These are phyloP conservation scores for Sciurus vulgaris DNA, from an alignment of 2,797 vertebrate genomes.

Conservation along the genomic window DNA sequence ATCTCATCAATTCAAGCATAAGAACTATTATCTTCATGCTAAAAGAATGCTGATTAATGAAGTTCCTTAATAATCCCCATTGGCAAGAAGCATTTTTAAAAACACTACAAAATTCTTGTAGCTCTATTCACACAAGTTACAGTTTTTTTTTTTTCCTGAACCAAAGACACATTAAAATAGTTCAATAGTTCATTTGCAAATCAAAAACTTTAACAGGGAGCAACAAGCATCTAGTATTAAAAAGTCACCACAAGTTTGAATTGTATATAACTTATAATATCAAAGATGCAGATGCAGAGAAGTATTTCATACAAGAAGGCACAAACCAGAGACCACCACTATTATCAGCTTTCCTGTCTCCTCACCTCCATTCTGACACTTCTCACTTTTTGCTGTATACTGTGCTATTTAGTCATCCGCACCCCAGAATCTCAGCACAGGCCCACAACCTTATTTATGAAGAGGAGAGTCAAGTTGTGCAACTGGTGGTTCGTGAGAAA, in stretches of 20 bases:
- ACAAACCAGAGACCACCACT: neutral
- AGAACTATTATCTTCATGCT: neutral
- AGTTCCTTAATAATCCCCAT: neutral
- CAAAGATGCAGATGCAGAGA: neutral
- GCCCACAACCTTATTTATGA: neutral
- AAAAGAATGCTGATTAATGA: neutral
- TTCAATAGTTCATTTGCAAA: neutral
- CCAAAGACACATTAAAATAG: neutral
- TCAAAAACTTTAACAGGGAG: neutral
- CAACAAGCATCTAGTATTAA: neutral
- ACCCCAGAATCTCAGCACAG: neutral
- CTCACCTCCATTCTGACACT: neutral
- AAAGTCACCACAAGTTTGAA: neutral
- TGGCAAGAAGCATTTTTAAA: neutral
- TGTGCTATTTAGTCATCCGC: neutral
- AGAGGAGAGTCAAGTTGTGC: neutral
- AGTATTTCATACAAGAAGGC: neutral
- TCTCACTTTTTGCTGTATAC: neutral
- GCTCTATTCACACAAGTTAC: neutral
- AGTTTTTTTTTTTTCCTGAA: neutral
- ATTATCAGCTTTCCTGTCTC: neutral
- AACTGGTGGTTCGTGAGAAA: neutral
- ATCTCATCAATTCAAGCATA: neutral
- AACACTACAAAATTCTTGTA: neutral
- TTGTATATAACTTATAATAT: neutral